Evolutionary conservation across 2,888 invertebrate species (phyloP).

Genomic region (Sturmia bella): DNA sequence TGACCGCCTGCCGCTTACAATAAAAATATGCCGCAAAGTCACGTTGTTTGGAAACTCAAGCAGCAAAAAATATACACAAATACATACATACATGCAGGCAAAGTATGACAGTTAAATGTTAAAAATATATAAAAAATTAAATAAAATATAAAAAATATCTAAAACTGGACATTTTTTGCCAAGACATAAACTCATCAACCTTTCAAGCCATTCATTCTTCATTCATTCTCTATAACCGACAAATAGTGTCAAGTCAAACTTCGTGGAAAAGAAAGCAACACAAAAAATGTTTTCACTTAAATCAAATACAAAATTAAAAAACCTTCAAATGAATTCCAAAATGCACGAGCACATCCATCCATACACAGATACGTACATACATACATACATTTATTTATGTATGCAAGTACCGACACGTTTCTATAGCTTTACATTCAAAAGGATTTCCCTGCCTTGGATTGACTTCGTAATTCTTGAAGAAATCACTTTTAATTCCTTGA

Average conservation of each 20-base stretch:
- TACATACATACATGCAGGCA: slow-evolving; percentile 4
- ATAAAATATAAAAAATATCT: slow-evolving; percentile 31
- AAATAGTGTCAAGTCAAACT: slow-evolving; percentile 58
- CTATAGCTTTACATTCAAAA: not conserved
- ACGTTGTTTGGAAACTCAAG: slow-evolving; percentile 57
- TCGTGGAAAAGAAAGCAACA: slow-evolving; percentile 57
- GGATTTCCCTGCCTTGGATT: not conserved
- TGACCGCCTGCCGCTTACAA: slow-evolving; percentile 24
- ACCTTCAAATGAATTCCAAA: not conserved
- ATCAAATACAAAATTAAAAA: not conserved
- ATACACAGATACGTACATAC: too few relatives aligned
- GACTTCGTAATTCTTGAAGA: slow-evolving; percentile 3
- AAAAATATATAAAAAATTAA: slow-evolving; percentile 15
- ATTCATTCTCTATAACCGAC: slow-evolving; percentile 46
- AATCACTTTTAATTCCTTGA: slow-evolving; percentile 57
- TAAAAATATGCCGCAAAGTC: slow-evolving; percentile 70
- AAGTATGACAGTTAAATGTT: slow-evolving; percentile 64
- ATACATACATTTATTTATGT: too few relatives aligned
- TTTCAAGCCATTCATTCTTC: slow-evolving; percentile 45
- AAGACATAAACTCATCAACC: slow-evolving; percentile 65
- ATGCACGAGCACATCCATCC: too few relatives aligned
- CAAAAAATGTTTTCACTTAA: not conserved
- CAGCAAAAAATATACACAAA: slow-evolving; percentile 19
- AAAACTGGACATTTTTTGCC: slow-evolving; percentile 65
- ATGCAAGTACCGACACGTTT: too few relatives aligned